A percentile compares a stretch with the other conserved stretches of the same genome.
Conservation (phyloP, 30 jellyfish, hydroid and myxozoan species). For the Aurelia coerulea region DNA sequence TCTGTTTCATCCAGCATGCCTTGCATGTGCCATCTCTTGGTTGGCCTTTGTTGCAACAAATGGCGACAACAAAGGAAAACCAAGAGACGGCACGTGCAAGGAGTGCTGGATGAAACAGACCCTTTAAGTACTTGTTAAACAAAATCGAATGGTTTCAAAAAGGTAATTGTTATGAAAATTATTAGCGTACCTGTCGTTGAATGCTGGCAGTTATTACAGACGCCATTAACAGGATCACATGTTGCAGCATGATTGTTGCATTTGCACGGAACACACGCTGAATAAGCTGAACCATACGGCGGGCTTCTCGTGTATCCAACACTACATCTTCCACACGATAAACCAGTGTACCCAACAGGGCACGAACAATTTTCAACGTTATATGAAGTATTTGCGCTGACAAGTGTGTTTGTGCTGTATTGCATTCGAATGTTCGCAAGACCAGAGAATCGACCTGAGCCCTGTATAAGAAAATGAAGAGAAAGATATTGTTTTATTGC, state of each 20-base stretch:
- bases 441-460: constrained; percentile 66
- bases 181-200: constrained; percentile 70
- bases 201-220: constrained; percentile 73
- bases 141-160: background rate
- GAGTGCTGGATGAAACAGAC: too few species aligned
- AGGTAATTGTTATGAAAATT: background rate
- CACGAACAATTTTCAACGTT: constrained; percentile 91
- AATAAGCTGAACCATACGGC: constrained; percentile 63
- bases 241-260: constrained; percentile 76
- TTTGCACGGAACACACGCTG: constrained; percentile 79
- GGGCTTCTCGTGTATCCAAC: constrained; percentile 80
- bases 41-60: too few species aligned
- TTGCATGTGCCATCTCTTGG: too few species aligned
- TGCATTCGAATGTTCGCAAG: constrained; percentile 65
- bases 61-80: too few species aligned
- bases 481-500: too few species aligned
- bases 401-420: constrained; percentile 49
- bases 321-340: constrained; percentile 82
- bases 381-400: constrained; percentile 28
- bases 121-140: background rate
- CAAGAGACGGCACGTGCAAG: too few species aligned
- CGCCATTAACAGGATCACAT: constrained; percentile 82
- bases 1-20: too few species aligned
- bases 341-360: constrained; percentile 77
- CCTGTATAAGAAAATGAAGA: constrained; percentile 23